Evolutionary conservation across 2,797 vertebrate genomes (phyloP), one percentile per base, ranked within the genome.

Genomic region (Enteromius mattozi): DNA sequence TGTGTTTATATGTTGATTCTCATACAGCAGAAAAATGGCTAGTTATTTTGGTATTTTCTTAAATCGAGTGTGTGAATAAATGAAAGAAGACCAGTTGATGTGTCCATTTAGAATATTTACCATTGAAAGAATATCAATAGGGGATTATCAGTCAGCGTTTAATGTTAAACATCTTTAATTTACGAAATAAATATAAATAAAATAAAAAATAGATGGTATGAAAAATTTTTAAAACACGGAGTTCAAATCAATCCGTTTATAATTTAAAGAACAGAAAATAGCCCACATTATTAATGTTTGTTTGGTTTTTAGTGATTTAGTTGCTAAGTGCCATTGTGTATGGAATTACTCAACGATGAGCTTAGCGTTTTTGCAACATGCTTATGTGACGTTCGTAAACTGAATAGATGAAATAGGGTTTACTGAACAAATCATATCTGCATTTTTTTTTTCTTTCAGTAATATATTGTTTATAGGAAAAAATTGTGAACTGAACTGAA

Each of bases 251-350:
- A 33, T 59, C 12, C 2, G 7, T 12, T 2, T 45, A 49, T 65
- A 75, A 63, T 19, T 9, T 19, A 47, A 47, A 14, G 63, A 24
- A 49, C 59, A 19, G 70, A 42, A 27, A 82, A 47, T 24, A 19
- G 30, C 30, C n/a, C 54, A 63, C 27, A 63, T 77, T 78, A 45
- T 63, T 47, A 30, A 30, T 65, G 59, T 49, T 45, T 81, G 56
- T 75, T 82, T 82, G 14, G 30, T 16, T 49, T 81, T 74, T 63
- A 82, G 56, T 51, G 30, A 74, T 74, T 27, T 82, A 37, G 80
- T 74, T 82, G 70, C 56, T 65, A 75, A 65, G 70, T 72, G 21
- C 27, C 80, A 65, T 8, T 37, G 42, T 65, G 13, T 49, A 17
- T 74, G 42, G 21, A 47, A 45, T 45, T 37, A 17, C 56, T 19